phyloP scores from a whole-genome alignment of 35 echinoderm and acorn worm genomes.

The Ptychodera flava region DNA sequence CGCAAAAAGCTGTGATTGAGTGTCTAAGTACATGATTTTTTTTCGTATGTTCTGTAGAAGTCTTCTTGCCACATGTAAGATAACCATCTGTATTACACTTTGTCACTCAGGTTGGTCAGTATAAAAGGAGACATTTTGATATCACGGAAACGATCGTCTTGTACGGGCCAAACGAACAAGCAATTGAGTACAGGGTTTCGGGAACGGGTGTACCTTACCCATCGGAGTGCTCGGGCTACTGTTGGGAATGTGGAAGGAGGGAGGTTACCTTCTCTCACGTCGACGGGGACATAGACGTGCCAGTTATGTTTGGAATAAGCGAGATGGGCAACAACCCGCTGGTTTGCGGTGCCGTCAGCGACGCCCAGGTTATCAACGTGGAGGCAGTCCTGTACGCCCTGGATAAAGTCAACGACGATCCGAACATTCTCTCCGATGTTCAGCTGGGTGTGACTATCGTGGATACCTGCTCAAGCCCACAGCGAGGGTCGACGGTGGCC shows the following conservation, averaged over 20 bases:
- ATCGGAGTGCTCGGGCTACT: too few species aligned
- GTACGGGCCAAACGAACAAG: too few species aligned
- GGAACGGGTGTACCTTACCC: too few species aligned
- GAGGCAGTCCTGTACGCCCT: constrained; percentile 86
- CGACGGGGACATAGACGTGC: constrained; percentile 55
- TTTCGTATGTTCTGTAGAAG: too few species aligned
- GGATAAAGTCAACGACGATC: constrained; percentile 56
- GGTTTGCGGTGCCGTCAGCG: constrained; percentile 50
- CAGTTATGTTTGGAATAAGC: constrained; percentile 61
- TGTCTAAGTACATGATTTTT: too few species aligned
- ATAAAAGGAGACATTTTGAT: too few species aligned
- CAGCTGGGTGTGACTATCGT: constrained; percentile 54
- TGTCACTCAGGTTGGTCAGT: too few species aligned
- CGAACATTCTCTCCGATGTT: constrained; percentile 46
- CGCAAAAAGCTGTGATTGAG: too few species aligned
- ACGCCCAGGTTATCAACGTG: constrained; percentile 47
- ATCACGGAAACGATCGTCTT: too few species aligned
- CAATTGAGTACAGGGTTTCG: too few species aligned
- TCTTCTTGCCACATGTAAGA: too few species aligned
- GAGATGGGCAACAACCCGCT: constrained; percentile 17
- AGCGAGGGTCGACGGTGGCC: constrained; percentile 40
- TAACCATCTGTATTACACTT: too few species aligned
- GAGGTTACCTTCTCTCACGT: constrained; percentile 7
- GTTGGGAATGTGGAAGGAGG: constrained; percentile 48
- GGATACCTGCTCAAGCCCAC: constrained; percentile 57